A percentile compares a stretch with the other conserved stretches of the same genome.
Conservation (phyloP, 2,888 invertebrate species). For the Andrena chrysosceles region DNA sequence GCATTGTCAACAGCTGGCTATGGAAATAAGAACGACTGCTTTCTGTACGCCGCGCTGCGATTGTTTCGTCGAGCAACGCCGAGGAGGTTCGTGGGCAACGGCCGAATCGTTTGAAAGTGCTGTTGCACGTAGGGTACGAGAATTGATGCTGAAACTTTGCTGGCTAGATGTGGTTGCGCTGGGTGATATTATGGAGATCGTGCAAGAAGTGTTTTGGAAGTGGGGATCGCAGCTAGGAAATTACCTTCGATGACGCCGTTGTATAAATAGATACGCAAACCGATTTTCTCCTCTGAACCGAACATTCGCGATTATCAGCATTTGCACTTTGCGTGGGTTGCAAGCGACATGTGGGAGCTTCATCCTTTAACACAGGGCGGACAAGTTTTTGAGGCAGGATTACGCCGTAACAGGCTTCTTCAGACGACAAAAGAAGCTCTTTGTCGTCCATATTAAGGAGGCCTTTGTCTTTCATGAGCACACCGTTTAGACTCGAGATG, state of each 20-base stretch:
- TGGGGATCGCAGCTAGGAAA: not conserved
- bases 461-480: conserved; percentile 15
- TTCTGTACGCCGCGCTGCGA: not conserved
- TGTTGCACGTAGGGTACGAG: not conserved
- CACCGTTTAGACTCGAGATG: conserved; percentile 1
- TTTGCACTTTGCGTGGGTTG: conserved; percentile 15
- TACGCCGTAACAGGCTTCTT: conserved; percentile 11
- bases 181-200: not conserved
- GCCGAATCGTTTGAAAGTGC: not conserved
- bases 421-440: conserved; percentile 25
- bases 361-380: conserved; percentile 11
- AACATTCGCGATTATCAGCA: not conserved
- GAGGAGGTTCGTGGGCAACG: not conserved
- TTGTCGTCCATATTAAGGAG: conserved; percentile 27
- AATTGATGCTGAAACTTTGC: too few species aligned
- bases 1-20: not conserved
- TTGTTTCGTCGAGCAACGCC: not conserved
- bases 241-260: not conserved
- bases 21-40: conserved; percentile 8
- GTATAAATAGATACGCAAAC: not conserved
- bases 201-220: not conserved
- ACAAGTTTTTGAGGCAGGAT: conserved; percentile 44
- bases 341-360: conserved; percentile 5
- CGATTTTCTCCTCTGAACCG: not conserved
- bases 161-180: too few species aligned